These are phyloP conservation scores for Onchidella celtica DNA, from an alignment of 2,888 invertebrate species.

Conservation along the genomic window DNA sequence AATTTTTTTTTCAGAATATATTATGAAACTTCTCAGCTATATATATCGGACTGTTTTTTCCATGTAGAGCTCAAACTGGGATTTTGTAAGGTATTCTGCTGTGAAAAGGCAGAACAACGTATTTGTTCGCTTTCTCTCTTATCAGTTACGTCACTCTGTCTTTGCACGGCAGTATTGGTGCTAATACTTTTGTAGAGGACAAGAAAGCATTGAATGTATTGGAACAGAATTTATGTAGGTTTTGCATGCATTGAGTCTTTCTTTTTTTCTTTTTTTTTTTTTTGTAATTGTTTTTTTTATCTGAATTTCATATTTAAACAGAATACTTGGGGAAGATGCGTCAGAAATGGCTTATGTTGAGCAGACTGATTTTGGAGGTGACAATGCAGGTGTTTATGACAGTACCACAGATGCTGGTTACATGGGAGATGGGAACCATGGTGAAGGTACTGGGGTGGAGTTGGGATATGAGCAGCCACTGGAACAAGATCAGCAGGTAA, in stretches of 20 bases:
- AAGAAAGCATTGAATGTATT: not conserved
- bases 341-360: slow-evolving; percentile 24
- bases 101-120: not conserved
- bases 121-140: no score
- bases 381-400: not conserved
- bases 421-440: not conserved
- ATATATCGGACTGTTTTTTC: not conserved
- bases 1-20: not conserved
- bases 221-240: not conserved
- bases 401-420: slow-evolving; percentile 1
- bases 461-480: slow-evolving; percentile 42
- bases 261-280: not conserved
- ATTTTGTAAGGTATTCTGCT: no score
- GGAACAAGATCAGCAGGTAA: slow-evolving; percentile 41
- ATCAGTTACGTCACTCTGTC: no score
- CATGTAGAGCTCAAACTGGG: no score
- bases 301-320: no score
- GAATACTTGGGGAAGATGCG: not conserved
- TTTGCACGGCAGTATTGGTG: no score
- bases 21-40: not conserved
- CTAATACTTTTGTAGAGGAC: not conserved
- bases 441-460: slow-evolving; percentile 36
- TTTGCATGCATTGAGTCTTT: not conserved
- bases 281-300: not conserved
- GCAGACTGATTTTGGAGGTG: slow-evolving; percentile 19